Evolutionary conservation across 1,140 invertebrate species (phyloP).

Genomic region (Drosophila nannoptera): DNA sequence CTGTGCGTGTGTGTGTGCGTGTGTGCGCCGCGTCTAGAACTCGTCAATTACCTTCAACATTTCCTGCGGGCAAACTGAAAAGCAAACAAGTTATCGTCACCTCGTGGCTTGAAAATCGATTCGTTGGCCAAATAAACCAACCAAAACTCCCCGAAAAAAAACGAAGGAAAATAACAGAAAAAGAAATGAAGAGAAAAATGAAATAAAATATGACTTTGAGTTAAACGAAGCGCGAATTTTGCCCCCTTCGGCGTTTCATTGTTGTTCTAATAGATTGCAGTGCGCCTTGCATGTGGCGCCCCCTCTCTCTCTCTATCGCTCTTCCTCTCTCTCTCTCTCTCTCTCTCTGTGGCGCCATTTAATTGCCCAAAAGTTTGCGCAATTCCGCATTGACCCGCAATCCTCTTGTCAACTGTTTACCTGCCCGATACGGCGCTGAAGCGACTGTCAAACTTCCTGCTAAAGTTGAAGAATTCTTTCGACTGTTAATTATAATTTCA

Average conservation of each 20-base stretch:
- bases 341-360: no score
- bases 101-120: constrained; percentile 43
- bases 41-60: constrained; percentile 51
- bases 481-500: no score
- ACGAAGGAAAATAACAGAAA: constrained; percentile 2
- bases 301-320: no score
- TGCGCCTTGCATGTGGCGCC: constrained; percentile 23
- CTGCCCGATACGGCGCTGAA: no score
- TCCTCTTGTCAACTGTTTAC: no score
- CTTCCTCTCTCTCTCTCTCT: no score
- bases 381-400: no score
- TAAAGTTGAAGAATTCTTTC: no score
- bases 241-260: constrained; percentile 36
- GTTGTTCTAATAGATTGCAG: constrained; percentile 55
- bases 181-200: constrained; percentile 28
- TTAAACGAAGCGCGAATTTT: constrained; percentile 46
- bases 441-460: no score
- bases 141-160: constrained; percentile 10
- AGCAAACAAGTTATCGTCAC: constrained; percentile 45
- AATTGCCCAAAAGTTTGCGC: no score
- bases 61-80: constrained; percentile 30
- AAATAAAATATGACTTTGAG: constrained; percentile 27
- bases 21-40: constrained; percentile 27
- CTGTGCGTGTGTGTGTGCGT: background rate
- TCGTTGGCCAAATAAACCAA: constrained; percentile 18